Evolutionary conservation across 1,140 invertebrate genomes (phyloP), one percentile per base, ranked within the genome.

Genomic region (Ericerus pela): DNA sequence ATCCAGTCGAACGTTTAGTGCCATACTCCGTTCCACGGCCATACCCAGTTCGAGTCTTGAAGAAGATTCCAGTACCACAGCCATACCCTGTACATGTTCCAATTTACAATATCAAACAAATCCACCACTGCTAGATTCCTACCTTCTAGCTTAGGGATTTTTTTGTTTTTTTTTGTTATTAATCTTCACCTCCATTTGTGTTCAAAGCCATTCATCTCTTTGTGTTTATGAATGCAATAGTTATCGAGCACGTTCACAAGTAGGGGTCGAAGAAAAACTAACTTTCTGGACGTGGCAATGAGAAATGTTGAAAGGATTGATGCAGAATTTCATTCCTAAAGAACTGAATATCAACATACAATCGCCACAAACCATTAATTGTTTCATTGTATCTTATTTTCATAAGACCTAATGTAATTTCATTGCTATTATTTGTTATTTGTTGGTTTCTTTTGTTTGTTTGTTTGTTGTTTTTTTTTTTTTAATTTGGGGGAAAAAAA

Each of bases 11-110:
- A 24, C 22, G 26, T 12, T 24, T 24, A 3, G 41, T 47, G 26
- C 41, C 41, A 2, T 47, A 24, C 41, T 24, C 41, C 16, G 41
- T 47, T 4, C 20, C 22, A 8, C 22, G 26, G 26, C 41, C 41
- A 47, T 47, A 47, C 41, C 41, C 41, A 3, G 41, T 47, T 22
- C 22, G 26, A 47, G 20, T 47, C 12, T 24, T 47, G 20, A 47
- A 47, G 20, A 47, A 47, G 26, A 24, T 47, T 14, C 41, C 41
- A 3, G 26, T 47, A 10, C 36, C 36, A 14, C 22, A 47, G 16
- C 41, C 41, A 14, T 47, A 47, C 20, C 41, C 41, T 8, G 41
- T 47, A 10, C 41, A 47, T 24, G 26, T 47, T 47, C 41, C 41
- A 4, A 47, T 47, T 14, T 24, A 24, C 41, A 47, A 24, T 16